A percentile compares a stretch with the other conserved stretches of the same genome.
Conservation (phyloP, 2,113 vertebrate genomes). For the Rafetus swinhoei region DNA sequence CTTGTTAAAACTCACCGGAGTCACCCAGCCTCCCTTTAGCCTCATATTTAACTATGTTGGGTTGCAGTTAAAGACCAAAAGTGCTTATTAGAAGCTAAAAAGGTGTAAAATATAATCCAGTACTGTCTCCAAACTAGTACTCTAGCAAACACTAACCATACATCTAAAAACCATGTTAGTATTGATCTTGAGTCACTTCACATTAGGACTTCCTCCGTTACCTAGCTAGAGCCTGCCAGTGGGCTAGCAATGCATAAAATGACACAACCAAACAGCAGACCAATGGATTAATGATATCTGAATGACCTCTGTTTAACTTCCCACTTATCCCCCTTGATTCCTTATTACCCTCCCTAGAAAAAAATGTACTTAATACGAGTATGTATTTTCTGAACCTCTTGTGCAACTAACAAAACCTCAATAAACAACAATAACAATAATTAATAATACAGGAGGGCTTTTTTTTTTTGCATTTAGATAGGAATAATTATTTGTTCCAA, state of each 20-base stretch:
- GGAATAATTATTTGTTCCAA: background rate
- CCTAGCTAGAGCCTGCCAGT: constrained; percentile 59
- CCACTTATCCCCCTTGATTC: constrained; percentile 32
- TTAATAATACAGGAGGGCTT: background rate
- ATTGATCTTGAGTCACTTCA: constrained; percentile 74
- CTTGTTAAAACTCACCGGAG: constrained; percentile 29
- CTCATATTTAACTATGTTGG: constrained; percentile 60
- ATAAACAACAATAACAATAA: background rate
- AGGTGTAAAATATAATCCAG: constrained; percentile 72
- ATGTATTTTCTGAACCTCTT: background rate
- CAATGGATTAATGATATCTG: constrained; percentile 71
- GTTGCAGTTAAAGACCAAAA: constrained; percentile 45
- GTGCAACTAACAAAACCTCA: background rate
- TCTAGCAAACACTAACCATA: constrained; percentile 65
- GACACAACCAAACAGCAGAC: constrained; percentile 53
- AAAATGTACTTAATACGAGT: constrained; percentile 13
- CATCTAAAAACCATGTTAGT: constrained; percentile 71
- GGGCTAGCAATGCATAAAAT: constrained; percentile 63
- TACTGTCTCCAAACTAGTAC: constrained; percentile 68
- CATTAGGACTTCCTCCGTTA: constrained; percentile 61
- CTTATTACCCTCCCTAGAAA: constrained; percentile 16
- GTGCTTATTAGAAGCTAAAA: constrained; percentile 69
- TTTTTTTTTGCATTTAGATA: background rate
- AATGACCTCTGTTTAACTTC: constrained; percentile 60
- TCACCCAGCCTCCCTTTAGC: constrained; percentile 22